phyloP scores from a whole-genome alignment of 2,113 vertebrate species.

The Semicossyphus pulcher region DNA sequence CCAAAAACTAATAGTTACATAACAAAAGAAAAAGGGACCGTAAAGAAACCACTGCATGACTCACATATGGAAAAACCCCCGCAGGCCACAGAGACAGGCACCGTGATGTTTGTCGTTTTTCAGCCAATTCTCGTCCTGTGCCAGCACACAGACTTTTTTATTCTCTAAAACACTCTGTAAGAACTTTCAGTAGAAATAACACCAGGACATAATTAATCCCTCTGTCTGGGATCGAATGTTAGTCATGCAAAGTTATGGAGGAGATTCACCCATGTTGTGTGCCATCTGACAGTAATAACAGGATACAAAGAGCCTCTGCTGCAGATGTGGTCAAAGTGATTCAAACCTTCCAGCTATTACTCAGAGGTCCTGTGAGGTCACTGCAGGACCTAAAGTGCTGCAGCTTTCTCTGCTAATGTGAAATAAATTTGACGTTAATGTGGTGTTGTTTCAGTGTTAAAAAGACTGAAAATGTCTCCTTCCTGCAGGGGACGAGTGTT shows the following conservation, averaged over 20 bases:
- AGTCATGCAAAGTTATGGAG: constrained; percentile 25
- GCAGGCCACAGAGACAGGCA: constrained; percentile 4
- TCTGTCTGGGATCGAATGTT: constrained; percentile 8
- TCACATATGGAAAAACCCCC: constrained; percentile 27
- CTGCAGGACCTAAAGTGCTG: background rate
- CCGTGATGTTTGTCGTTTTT: background rate
- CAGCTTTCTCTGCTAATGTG: constrained; percentile 11
- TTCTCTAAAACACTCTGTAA: constrained; percentile 9
- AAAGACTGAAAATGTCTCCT: background rate
- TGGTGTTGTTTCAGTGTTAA: background rate
- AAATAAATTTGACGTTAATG: background rate
- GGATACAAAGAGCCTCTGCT: constrained; percentile 22
- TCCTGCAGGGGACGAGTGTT: constrained; percentile 90
- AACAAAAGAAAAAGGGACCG: constrained; percentile 30
- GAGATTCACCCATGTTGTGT: constrained; percentile 28
- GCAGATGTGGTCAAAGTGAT: constrained; percentile 48
- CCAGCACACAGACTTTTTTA: background rate
- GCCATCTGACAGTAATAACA: constrained; percentile 31
- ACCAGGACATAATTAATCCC: constrained; percentile 21
- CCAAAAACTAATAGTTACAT: constrained; percentile 10
- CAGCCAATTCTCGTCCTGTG: background rate
- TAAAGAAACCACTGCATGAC: constrained; percentile 15
- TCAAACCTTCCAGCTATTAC: constrained; percentile 31
- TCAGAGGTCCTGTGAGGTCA: constrained; percentile 36
- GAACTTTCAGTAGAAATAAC: constrained; percentile 3